phyloP scores from a whole-genome alignment of 2,797 vertebrate genomes.

The Neostethus bicornis region DNA sequence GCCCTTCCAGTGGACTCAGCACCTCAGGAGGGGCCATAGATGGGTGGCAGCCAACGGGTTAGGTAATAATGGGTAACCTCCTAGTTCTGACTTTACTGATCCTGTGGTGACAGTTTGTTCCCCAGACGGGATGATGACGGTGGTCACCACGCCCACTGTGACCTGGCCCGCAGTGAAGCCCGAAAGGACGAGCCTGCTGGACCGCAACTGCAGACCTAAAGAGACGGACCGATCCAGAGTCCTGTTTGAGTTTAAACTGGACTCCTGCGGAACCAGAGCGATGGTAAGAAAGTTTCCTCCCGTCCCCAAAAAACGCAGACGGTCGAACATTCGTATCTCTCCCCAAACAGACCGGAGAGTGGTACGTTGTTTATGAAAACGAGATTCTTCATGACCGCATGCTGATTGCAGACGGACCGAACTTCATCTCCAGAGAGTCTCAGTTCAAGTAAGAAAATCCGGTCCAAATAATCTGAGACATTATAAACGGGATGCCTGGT shows the following conservation, averaged over 20 bases:
- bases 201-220: slow-evolving; percentile 73
- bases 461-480: neutral
- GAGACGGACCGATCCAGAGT: slow-evolving; percentile 59
- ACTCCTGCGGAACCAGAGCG: slow-evolving; percentile 78
- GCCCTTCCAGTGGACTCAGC: no score
- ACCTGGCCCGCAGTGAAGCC: slow-evolving; percentile 74
- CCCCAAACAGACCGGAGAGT: slow-evolving; percentile 73
- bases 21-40: no score
- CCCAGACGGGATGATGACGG: slow-evolving; percentile 67
- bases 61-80: no score
- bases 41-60: no score
- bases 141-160: slow-evolving; percentile 67
- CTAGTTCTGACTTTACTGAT: neutral
- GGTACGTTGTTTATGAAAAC: slow-evolving; percentile 80
- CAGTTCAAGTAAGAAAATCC: slow-evolving; percentile 72
- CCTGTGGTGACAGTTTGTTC: slow-evolving; percentile 71
- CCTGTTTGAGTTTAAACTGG: slow-evolving; percentile 78
- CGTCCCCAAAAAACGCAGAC: no score
- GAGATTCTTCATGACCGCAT: slow-evolving; percentile 77
- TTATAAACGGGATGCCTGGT: neutral
- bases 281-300: no score
- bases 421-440: slow-evolving; percentile 76
- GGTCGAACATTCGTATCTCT: no score
- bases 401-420: slow-evolving; percentile 50
- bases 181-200: slow-evolving; percentile 76